phyloP scores from a whole-genome alignment of 2,113 vertebrate species.

The Burhinus oedicnemus region DNA sequence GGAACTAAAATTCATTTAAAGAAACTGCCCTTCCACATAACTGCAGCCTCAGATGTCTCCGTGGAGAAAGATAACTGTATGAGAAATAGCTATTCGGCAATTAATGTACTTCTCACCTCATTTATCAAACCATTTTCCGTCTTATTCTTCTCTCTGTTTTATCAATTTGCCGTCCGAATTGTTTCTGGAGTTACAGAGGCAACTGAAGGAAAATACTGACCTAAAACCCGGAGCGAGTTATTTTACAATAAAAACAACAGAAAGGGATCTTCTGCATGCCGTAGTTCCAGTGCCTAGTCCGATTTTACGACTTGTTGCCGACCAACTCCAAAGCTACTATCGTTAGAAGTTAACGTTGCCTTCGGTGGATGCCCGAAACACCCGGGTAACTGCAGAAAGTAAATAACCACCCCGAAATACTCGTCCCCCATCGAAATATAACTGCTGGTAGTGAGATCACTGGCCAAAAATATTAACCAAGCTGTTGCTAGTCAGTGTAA shows the following conservation, averaged over 20 bases:
- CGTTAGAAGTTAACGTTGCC: background rate
- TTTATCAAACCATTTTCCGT: background rate
- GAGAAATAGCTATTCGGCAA: background rate
- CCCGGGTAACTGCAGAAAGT: accelerated
- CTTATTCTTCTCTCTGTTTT: background rate
- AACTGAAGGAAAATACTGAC: background rate
- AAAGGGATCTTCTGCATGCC: background rate
- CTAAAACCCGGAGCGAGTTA: accelerated
- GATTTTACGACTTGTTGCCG: background rate
- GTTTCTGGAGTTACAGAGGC: background rate
- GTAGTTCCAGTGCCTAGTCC: background rate
- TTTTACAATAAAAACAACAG: background rate
- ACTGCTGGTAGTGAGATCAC: background rate
- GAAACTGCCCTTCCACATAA: background rate
- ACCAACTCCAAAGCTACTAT: background rate
- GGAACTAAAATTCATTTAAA: background rate
- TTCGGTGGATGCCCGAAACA: background rate
- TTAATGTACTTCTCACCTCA: background rate
- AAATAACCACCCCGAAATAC: background rate
- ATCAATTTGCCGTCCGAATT: background rate
- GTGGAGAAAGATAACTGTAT: background rate
- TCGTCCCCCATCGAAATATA: background rate
- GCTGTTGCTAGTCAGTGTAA: background rate
- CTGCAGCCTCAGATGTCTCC: background rate
- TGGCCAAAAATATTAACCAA: background rate